Evolutionary conservation across 2,113 vertebrate genomes (phyloP).

Genomic region (Lampris megalopsis): DNA sequence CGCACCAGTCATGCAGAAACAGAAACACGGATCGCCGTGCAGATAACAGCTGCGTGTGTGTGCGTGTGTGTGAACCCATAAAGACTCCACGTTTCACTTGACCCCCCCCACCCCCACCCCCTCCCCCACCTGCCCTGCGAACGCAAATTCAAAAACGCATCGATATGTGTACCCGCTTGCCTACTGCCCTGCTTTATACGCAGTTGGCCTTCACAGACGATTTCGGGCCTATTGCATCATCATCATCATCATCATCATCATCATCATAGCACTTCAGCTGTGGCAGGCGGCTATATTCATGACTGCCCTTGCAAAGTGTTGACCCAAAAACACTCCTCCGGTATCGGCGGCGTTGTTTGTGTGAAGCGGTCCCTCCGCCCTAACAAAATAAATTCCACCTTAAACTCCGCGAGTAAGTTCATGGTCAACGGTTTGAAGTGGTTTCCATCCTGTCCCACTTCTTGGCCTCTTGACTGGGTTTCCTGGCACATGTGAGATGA

Average conservation of each 20-base stretch:
- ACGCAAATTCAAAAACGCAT: too few relatives aligned
- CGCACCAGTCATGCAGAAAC: constrained; percentile 20
- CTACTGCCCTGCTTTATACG: too few relatives aligned
- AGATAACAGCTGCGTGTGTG: not conserved
- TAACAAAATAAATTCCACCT: not conserved
- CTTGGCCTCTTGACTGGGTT: constrained; percentile 52
- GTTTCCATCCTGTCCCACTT: constrained; percentile 52
- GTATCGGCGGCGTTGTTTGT: not conserved
- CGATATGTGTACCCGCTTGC: too few relatives aligned
- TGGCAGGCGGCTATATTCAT: not conserved
- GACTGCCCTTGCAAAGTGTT: not conserved
- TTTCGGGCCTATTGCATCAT: constrained; percentile 21
- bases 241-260: not conserved
- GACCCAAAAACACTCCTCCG: not conserved
- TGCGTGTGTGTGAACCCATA: not conserved
- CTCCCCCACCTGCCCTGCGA: too few relatives aligned
- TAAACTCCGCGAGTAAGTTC: not conserved
- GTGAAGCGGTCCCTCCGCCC: not conserved
- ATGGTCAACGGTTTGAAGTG: not conserved
- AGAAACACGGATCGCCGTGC: constrained; percentile 5
- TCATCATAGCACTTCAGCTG: too few relatives aligned
- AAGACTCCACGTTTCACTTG: not conserved
- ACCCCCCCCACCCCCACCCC: too few relatives aligned
- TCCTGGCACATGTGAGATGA: constrained; percentile 58
- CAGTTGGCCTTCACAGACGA: too few relatives aligned